Evolutionary conservation across 1,140 invertebrate genomes (phyloP), one percentile per base, ranked within the genome.

Genomic region (Apis mellifera): DNA sequence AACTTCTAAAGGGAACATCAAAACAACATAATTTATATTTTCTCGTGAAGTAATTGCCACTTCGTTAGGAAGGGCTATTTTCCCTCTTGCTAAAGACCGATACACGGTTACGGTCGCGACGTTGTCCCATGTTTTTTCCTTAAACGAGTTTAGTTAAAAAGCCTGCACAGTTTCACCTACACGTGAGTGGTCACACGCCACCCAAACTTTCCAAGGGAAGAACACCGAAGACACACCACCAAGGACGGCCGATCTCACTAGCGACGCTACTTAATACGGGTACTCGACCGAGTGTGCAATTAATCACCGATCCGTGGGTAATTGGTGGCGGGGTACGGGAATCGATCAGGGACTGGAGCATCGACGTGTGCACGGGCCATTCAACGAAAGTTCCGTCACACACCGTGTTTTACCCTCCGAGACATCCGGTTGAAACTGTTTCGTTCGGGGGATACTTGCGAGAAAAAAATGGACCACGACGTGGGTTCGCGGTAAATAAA

Each of bases 221-320:
- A 73, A 62, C 62, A 71, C 9, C 54, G 76, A 77, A 84, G 64
- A 76, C 72, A 60, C 23, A 23, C 60, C 17, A 32, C 50, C 64
- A 78, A 84, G 66, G 71, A 82, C 68, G 70, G 55, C 55, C 82
- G 57, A 88, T 83, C 86, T 82, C 57, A 50, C 75, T 85, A 85
- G 52, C 78, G 74, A 69, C 59, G 68, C 79, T 84, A 62, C 83
- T 88, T 85, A 88, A 88, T 87, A 85, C 79, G 80, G 83, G 71
- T 85, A 74, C 48, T 70, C 72, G 59, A 80, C 66, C 82, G 78
- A 84, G 81, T 85, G 78, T 85, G 71, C 78, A 86, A 86, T 88
- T 85, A 83, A 88, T 85, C 84, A 77, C 54, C 72, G 78, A 88
- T 73, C 69, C 80, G 65, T 88, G 77, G 64, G 68, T 85, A 85